These are phyloP conservation scores for Trinectes maculatus DNA, from an alignment of 2,113 vertebrate species.

Conservation along the genomic window DNA sequence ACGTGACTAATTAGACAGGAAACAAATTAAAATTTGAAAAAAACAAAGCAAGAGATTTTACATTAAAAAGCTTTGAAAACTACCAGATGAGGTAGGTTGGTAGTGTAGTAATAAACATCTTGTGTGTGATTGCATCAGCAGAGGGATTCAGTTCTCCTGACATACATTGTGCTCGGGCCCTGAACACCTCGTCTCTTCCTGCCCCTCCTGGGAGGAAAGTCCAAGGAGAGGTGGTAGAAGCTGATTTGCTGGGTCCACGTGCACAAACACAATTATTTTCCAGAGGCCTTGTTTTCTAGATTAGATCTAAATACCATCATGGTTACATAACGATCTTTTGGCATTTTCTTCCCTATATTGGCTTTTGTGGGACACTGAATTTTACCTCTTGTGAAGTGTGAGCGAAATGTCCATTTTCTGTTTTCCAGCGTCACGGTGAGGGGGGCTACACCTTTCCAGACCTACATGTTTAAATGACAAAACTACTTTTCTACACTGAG, in stretches of 20 bases:
- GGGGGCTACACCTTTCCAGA: too few relatives aligned
- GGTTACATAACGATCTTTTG: background rate
- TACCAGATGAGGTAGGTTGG: background rate
- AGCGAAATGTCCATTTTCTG: background rate
- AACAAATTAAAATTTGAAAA: too few relatives aligned
- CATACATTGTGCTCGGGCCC: constrained; percentile 28
- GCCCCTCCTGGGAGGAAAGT: constrained; percentile 34
- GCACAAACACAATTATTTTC: constrained; percentile 54
- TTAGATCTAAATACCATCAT: background rate
- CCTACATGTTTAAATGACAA: background rate
- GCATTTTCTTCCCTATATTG: background rate
- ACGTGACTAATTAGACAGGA: background rate
- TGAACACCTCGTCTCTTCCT: constrained; percentile 32
- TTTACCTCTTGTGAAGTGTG: background rate
- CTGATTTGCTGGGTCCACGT: constrained; percentile 36
- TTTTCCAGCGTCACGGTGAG: too few relatives aligned
- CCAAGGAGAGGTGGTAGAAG: constrained; percentile 37
- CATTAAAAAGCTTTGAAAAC: background rate
- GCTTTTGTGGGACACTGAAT: background rate
- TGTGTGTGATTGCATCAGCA: constrained; percentile 43
- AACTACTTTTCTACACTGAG: background rate
- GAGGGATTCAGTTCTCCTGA: constrained; percentile 46
- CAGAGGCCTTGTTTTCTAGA: constrained; percentile 26
- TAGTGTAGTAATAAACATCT: constrained; percentile 37
- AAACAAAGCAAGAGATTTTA: background rate